A percentile compares a stretch with the other conserved stretches of the same genome.
phyloP scores from a whole-genome alignment of 2,888 invertebrate genomes.

The Amphipoea lucens region DNA sequence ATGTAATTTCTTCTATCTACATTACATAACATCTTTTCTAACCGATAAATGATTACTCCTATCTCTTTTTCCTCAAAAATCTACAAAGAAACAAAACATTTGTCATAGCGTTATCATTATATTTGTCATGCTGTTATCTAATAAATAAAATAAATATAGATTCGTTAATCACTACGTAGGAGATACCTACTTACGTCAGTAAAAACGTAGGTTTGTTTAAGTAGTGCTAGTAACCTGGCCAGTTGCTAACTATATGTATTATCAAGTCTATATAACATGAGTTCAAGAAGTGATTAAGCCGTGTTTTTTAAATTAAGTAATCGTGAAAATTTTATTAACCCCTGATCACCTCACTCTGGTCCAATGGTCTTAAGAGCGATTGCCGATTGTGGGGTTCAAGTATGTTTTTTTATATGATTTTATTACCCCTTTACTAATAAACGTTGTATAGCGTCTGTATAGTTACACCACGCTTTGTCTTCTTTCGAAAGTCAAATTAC shows the following conservation, averaged over 20 bases:
- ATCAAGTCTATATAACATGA: conserved; percentile 27
- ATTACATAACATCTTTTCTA: neutral
- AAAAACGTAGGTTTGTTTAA: conserved; percentile 20
- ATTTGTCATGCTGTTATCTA: conserved; percentile 41
- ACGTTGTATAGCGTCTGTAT: too few relatives aligned
- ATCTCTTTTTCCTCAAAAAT: neutral
- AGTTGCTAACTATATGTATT: conserved; percentile 29
- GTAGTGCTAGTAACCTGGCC: neutral
- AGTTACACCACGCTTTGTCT: too few relatives aligned
- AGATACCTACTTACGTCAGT: conserved; percentile 38
- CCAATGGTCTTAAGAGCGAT: neutral
- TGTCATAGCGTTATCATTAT: conserved; percentile 13
- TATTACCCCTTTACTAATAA: too few relatives aligned
- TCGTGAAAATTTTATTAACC: conserved; percentile 36
- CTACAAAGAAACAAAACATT: neutral
- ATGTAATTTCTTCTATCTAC: neutral
- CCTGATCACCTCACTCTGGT: neutral
- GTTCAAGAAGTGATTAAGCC: conserved; percentile 36
- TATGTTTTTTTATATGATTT: neutral
- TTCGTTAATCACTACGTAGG: conserved; percentile 28
- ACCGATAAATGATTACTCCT: neutral
- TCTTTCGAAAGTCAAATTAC: too few relatives aligned
- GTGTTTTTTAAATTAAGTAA: conserved; percentile 22
- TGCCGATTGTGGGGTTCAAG: neutral
- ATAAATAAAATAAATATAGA: conserved; percentile 21